These are phyloP conservation scores for Pherbina coryleti DNA, from an alignment of 2,888 invertebrate genomes.

Conservation along the genomic window DNA sequence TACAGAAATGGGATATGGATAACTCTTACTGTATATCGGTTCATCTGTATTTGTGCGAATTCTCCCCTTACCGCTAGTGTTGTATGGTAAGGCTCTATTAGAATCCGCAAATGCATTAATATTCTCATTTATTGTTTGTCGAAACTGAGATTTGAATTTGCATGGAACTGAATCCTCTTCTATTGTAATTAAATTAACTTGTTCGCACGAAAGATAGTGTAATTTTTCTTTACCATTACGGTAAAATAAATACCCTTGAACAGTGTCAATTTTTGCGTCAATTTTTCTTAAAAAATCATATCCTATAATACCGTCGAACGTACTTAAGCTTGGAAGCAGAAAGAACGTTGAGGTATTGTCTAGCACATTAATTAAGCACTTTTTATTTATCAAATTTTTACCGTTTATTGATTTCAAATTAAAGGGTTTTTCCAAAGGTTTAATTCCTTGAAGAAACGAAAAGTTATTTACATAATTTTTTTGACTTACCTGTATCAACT, in stretches of 20 bases:
- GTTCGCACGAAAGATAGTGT: constrained; percentile 16
- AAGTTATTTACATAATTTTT: constrained; percentile 11
- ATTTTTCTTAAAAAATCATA: constrained; percentile 21
- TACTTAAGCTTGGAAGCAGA: constrained; percentile 5
- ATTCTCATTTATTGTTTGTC: constrained; percentile 30
- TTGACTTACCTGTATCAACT: constrained; percentile 19
- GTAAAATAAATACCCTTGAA: constrained; percentile 23
- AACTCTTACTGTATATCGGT: constrained; percentile 35
- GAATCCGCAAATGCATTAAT: constrained; percentile 41
- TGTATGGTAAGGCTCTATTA: constrained; percentile 37
- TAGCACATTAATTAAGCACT: constrained; percentile 25
- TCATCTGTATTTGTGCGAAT: constrained; percentile 40
- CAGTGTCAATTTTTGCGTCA: background rate
- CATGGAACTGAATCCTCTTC: background rate
- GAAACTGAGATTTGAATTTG: background rate
- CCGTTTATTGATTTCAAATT: constrained; percentile 30
- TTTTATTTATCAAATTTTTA: background rate
- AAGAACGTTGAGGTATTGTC: constrained; percentile 16
- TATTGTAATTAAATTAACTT: background rate
- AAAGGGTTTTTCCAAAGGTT: constrained; percentile 17
- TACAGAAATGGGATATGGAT: constrained; percentile 40
- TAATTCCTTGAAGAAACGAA: constrained; percentile 6
- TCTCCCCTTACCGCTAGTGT: constrained; percentile 27
- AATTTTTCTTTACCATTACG: constrained; percentile 11
- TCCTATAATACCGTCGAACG: constrained; percentile 17